phyloP scores from a whole-genome alignment of 2,113 vertebrate genomes.

The Mastomys coucha region DNA sequence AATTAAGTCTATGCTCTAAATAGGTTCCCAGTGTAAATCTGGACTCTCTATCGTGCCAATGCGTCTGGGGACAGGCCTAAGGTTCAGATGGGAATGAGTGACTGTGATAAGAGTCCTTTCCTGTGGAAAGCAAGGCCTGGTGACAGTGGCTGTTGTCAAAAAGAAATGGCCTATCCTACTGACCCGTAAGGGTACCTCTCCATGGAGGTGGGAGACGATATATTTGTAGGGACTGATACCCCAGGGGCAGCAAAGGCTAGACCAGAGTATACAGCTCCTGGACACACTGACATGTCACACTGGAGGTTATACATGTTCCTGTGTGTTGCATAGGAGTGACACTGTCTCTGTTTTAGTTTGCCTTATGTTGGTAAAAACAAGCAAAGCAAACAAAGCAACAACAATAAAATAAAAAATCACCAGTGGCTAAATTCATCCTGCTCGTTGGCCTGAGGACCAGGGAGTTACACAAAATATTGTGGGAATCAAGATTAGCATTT shows the following conservation, averaged over 20 bases:
- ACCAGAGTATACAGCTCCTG: not conserved
- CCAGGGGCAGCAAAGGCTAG: not conserved
- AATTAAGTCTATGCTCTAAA: not conserved
- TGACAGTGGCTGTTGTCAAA: not conserved
- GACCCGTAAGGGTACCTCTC: not conserved
- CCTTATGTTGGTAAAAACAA: not conserved
- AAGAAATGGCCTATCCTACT: not conserved
- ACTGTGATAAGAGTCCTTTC: not conserved
- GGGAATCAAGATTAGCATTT: not conserved
- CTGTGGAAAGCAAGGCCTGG: not conserved
- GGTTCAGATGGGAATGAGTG: not conserved
- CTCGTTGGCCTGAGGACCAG: not conserved
- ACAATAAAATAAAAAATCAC: not conserved
- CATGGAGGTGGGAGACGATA: not conserved
- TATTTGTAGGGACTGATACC: not conserved
- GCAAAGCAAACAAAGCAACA: not conserved
- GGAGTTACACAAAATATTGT: not conserved
- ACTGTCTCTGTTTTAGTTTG: not conserved
- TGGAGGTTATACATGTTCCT: not conserved
- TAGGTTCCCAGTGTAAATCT: not conserved
- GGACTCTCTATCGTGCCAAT: not conserved
- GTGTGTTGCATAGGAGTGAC: not conserved
- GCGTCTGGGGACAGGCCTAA: not conserved
- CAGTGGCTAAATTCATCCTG: not conserved
- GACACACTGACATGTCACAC: not conserved